A percentile compares a stretch with the other conserved stretches of the same genome.
These are phyloP conservation scores for Crocidura indochinensis DNA, from an alignment of 2,797 vertebrate species.

Conservation along the genomic window DNA sequence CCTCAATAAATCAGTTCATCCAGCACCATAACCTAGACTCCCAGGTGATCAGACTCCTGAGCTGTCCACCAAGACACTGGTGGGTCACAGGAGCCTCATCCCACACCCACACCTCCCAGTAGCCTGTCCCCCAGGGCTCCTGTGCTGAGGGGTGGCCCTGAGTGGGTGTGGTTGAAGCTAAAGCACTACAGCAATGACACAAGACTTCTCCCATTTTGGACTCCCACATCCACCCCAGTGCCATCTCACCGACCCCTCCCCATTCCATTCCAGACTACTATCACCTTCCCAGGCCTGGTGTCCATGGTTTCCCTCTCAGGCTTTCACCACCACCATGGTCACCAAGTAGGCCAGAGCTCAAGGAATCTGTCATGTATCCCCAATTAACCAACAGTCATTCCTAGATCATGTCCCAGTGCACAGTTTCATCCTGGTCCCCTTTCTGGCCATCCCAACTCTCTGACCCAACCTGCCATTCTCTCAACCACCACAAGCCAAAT, in stretches of 20 bases:
- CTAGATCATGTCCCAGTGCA: not conserved
- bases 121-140: slow-evolving; percentile 12
- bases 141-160: not conserved
- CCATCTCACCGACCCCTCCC: not conserved
- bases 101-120: not conserved
- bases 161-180: not conserved
- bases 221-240: not conserved
- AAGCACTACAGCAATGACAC: not conserved
- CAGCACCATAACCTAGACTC: not conserved
- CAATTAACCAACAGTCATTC: not conserved
- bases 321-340: no score
- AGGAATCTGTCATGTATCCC: not conserved
- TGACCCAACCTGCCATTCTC: not conserved
- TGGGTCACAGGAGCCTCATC: not conserved
- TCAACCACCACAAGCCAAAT: not conserved
- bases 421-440: not conserved
- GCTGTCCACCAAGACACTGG: not conserved
- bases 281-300: not conserved
- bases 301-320: not conserved
- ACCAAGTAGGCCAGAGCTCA: not conserved
- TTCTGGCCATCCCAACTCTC: not conserved
- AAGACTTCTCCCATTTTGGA: not conserved
- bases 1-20: not conserved
- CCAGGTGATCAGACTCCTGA: not conserved
- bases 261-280: not conserved